Evolutionary conservation across 2,797 vertebrate genomes (phyloP), one percentile per base, ranked within the genome.

Genomic region (Cetoscarus ocellatus): DNA sequence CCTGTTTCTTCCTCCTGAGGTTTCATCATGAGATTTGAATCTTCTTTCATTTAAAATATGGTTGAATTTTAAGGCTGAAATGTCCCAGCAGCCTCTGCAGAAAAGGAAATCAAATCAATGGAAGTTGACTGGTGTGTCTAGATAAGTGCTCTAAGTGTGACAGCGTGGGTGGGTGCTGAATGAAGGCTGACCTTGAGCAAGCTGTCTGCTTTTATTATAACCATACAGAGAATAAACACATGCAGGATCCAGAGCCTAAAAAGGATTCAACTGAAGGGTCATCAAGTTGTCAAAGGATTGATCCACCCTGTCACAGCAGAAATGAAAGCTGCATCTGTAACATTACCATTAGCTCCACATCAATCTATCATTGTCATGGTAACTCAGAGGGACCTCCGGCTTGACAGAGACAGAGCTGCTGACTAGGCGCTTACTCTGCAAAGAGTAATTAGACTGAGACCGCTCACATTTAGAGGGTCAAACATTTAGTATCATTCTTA

Each of bases 341-440:
- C 18, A 38, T 68, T 79, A 78, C 54, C 34, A 43, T 69, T 67
- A 8, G 42, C 18, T 14, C 40, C 39, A 45, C 49, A 48, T 58
- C 66, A 59, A 70, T 81, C 64, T 39, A 18, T 79, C 63, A 69
- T 19, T 48, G 72, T 65, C 75, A 83, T 52, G 55, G 64, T 70
- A 77, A 79, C 56, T 70, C 64, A 40, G 67, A 42, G 67, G 66
- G 66, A 56, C 8, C 47, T 54, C 64, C 17, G 61, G 57, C 57
- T 19, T 58, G 43, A 65, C 38, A 43, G 42, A 61, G 61, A 67
- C 8, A 18, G 62, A 42, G 40, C 11, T 10, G 10, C 75, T 61
- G 47, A 40, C 63, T 18, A 47, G 53, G 61, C 56, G 66, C 54
- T 69, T 27, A 3, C 63, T 67, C 63, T 13, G 47, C 10, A 50